Evolutionary conservation across 2,113 vertebrate genomes (phyloP).

Genomic region (Syngnathus floridae): DNA sequence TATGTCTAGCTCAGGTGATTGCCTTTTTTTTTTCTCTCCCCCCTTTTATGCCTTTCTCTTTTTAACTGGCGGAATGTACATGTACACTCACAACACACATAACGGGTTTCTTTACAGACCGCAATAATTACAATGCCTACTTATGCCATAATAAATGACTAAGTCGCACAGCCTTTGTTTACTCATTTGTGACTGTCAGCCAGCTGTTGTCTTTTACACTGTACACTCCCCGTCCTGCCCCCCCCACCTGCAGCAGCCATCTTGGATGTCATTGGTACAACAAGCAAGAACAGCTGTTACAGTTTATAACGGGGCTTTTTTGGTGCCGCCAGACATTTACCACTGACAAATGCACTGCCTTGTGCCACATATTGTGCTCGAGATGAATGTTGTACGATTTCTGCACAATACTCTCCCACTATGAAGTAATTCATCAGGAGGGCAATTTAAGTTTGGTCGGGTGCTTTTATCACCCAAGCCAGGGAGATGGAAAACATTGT

Average conservation of each 20-base stretch:
- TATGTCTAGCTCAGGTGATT: constrained; percentile 26
- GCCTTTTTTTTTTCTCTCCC: constrained; percentile 12
- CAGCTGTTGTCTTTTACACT: constrained; percentile 51
- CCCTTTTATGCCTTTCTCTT: not conserved
- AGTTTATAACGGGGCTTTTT: constrained; percentile 22
- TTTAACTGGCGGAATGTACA: not conserved
- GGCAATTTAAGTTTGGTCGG: constrained; percentile 16
- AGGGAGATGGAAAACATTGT: constrained; percentile 4
- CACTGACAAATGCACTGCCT: constrained; percentile 22
- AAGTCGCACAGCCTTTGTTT: constrained; percentile 53
- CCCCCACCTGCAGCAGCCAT: constrained; percentile 40
- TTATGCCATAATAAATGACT: constrained; percentile 60
- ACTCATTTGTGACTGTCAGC: constrained; percentile 65
- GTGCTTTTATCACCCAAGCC: constrained; percentile 21
- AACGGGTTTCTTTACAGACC: constrained; percentile 21
- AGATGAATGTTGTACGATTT: constrained; percentile 38
- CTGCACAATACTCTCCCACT: constrained; percentile 18
- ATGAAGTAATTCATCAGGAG: constrained; percentile 31
- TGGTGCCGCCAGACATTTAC: constrained; percentile 24
- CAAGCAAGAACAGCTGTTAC: constrained; percentile 36
- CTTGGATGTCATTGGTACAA: constrained; percentile 34
- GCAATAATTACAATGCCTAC: constrained; percentile 57
- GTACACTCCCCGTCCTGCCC: constrained; percentile 15
- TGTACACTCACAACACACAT: constrained; percentile 1
- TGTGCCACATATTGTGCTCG: constrained; percentile 26